phyloP scores from a whole-genome alignment of 1,140 invertebrate genomes.

The Musca domestica region DNA sequence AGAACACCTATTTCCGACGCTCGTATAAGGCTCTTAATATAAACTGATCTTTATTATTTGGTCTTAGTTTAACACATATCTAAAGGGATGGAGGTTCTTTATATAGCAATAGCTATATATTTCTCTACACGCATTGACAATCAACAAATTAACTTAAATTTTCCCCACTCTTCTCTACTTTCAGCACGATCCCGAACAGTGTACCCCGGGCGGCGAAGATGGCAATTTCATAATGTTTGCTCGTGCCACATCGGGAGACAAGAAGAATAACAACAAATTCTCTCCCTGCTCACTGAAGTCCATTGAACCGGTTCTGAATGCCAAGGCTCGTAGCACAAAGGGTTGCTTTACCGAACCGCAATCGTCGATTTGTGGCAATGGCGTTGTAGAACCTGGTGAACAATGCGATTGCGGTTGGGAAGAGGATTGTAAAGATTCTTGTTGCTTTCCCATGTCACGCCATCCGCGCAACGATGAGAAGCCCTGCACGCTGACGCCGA shows the following conservation, averaged over 20 bases:
- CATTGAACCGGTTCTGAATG: constrained; percentile 92
- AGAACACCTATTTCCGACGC: too few relatives aligned
- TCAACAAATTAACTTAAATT: too few relatives aligned
- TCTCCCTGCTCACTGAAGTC: constrained; percentile 89
- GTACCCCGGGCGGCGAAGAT: constrained; percentile 87
- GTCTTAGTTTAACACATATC: too few relatives aligned
- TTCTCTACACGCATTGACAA: too few relatives aligned
- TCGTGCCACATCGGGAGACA: constrained; percentile 92
- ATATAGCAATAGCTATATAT: too few relatives aligned
- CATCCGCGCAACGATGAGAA: constrained; percentile 72
- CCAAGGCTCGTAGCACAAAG: constrained; percentile 83
- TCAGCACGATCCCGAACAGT: constrained; percentile 92
- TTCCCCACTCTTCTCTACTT: constrained; percentile 41
- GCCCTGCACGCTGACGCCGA: constrained; percentile 79
- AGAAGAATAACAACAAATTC: constrained; percentile 95
- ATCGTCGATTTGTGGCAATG: constrained; percentile 92
- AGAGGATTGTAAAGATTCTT: constrained; percentile 88
- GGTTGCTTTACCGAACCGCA: constrained; percentile 93
- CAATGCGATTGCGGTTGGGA: constrained; percentile 99
- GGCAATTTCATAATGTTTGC: constrained; percentile 99
- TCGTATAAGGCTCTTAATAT: too few relatives aligned
- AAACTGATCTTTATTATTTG: too few relatives aligned
- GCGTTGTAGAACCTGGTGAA: constrained; percentile 92
- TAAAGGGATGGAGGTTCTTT: too few relatives aligned
- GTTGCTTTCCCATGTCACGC: constrained; percentile 87